Percentiles rank a stretch among this genome's conserved stretches.
These are phyloP conservation scores for Chaunax sp. DNA, from an alignment of 2,797 vertebrate species.

Conservation along the genomic window DNA sequence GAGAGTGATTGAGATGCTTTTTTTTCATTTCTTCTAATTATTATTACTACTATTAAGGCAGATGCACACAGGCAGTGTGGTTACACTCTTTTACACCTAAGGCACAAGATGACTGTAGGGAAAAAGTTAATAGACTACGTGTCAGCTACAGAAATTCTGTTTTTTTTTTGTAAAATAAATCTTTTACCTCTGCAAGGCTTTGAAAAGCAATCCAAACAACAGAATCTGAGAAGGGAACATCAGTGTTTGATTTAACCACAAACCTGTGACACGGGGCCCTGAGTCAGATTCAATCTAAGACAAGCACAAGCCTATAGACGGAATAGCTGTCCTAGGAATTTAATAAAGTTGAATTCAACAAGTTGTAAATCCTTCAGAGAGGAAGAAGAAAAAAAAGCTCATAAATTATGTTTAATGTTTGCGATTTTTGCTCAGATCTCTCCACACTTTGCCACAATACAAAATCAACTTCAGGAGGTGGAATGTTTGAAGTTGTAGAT, in stretches of 20 bases:
- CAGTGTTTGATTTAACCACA: slow-evolving; percentile 1
- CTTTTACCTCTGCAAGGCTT: background rate
- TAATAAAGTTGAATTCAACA: slow-evolving; percentile 1
- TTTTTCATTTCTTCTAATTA: too few species aligned
- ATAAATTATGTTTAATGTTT: too few species aligned
- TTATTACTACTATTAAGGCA: too few species aligned
- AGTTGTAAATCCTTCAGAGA: slow-evolving; percentile 4
- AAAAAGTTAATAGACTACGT: too few species aligned
- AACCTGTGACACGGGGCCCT: background rate
- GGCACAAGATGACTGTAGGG: too few species aligned
- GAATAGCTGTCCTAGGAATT: background rate
- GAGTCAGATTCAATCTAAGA: background rate
- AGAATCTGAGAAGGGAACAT: background rate
- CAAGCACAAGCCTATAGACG: background rate
- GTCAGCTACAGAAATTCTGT: background rate
- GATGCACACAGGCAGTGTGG: too few species aligned
- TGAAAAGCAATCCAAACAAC: background rate
- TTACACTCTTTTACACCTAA: too few species aligned
- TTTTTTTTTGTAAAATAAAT: background rate
- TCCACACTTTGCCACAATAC: background rate
- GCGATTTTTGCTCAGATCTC: background rate
- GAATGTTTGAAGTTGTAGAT: background rate
- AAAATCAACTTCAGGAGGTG: slow-evolving; percentile 18
- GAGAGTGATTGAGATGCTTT: background rate
- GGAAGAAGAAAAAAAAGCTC: too few species aligned